Evolutionary conservation across 2,113 vertebrate species (phyloP).

Genomic region (Ellobius talpinus): DNA sequence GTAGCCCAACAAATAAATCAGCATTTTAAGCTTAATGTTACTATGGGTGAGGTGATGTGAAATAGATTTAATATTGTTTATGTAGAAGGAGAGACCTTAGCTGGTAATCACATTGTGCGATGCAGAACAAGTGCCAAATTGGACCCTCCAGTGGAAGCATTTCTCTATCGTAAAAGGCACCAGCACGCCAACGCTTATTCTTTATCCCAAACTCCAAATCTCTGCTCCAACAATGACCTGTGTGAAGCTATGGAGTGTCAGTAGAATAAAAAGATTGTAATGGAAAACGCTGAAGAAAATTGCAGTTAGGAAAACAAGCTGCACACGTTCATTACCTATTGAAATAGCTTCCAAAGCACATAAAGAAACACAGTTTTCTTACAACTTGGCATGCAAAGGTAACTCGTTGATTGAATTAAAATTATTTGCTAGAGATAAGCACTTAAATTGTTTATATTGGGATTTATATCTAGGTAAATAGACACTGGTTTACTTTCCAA

Average conservation of each 20-base stretch:
- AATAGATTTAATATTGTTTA: slow-evolving; percentile 54
- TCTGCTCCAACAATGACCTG: slow-evolving; percentile 3
- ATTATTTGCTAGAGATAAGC: slow-evolving; percentile 18
- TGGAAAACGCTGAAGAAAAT: slow-evolving; percentile 39
- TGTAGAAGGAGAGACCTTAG: slow-evolving; percentile 10
- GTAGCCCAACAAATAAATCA: slow-evolving; percentile 80
- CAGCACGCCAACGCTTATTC: background rate
- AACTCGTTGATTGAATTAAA: slow-evolving; percentile 66
- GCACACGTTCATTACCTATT: slow-evolving; percentile 24
- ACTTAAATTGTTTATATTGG: slow-evolving; percentile 60
- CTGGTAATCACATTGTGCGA: slow-evolving; percentile 40
- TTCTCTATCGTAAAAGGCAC: background rate
- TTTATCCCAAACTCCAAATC: slow-evolving; percentile 1
- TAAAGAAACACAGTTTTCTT: slow-evolving; percentile 62
- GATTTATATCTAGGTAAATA: slow-evolving; percentile 51
- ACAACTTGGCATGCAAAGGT: slow-evolving; percentile 8
- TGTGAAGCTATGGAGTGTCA: background rate
- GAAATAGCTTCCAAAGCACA: slow-evolving; percentile 36
- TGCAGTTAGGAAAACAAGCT: background rate
- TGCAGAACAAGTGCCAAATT: background rate
- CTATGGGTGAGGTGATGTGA: slow-evolving; percentile 39
- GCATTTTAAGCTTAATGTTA: slow-evolving; percentile 48
- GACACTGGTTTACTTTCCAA: slow-evolving; percentile 20
- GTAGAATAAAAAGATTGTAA: slow-evolving; percentile 49
- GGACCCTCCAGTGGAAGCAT: background rate